Evolutionary conservation across 2,113 vertebrate genomes (phyloP).

Genomic region (Parus major): DNA sequence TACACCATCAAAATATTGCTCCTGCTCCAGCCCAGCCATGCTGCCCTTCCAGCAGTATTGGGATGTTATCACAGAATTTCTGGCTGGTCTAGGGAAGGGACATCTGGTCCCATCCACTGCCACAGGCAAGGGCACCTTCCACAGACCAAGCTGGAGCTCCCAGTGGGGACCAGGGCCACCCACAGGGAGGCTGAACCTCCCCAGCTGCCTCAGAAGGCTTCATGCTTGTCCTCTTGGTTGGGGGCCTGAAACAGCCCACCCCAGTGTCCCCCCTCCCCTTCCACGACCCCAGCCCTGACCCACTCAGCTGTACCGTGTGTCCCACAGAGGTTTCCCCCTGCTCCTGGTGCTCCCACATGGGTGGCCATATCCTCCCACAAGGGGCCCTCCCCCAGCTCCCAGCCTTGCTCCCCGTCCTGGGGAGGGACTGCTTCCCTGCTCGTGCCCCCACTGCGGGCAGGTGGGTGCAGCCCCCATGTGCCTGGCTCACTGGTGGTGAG

Average conservation of each 20-base stretch:
- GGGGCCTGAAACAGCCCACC: fast-evolving
- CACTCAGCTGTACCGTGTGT: fast-evolving
- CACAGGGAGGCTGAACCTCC: not conserved
- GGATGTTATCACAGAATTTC: not conserved
- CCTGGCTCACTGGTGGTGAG: too few relatives aligned
- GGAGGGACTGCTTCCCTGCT: not conserved
- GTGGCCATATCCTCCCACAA: fast-evolving
- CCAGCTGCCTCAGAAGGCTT: not conserved
- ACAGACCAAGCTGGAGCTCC: not conserved
- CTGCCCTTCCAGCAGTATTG: fast-evolving
- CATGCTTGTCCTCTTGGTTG: fast-evolving
- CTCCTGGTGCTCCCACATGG: not conserved
- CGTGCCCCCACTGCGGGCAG: fast-evolving
- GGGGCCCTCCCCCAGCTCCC: not conserved
- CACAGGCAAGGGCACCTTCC: not conserved
- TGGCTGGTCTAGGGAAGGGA: not conserved
- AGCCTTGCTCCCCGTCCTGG: fast-evolving
- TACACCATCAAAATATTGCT: fast-evolving
- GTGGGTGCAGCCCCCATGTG: not conserved
- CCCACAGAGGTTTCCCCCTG: not conserved
- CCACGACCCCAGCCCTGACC: not conserved
- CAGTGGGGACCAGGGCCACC: fast-evolving
- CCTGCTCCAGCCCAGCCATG: not conserved
- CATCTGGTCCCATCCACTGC: not conserved
- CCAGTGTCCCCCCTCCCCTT: fast-evolving